Base-by-base conservation (phyloP, 2,113 vertebrate genomes). In the Festucalex cinctus region DNA sequence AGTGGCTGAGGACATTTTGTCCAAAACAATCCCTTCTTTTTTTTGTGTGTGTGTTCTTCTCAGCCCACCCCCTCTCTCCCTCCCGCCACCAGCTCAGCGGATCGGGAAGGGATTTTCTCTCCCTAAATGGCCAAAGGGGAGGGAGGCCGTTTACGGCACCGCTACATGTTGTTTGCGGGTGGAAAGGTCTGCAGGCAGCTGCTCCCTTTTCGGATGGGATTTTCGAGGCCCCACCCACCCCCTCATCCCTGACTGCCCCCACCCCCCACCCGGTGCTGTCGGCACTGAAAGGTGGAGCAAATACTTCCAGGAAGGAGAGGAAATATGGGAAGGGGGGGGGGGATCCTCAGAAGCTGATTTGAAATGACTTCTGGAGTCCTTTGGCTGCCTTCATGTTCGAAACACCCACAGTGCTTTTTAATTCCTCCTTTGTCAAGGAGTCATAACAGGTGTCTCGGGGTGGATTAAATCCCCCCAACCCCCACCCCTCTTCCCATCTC, bases 381-480 rank as follows among this genome's bases (percentile, higher is more conserved):
- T 89, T 77, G 72, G 76, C 78, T 80, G 82, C 82, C 82, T 88
- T 77, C 78, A 71, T 86, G 88, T 85, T 89, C 86, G 88, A 88
- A 89, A 89, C 90, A 89, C 82, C 86, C 84, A 84, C 85, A 83
- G 82, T 81, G 78, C 81, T 88, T 82, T 85, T 82, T 85, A 79
- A 90, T 86, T 89, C 86, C 81, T 88, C 70, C 81, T 85, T 85
- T 88, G 86, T 88, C 85, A 76, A 81, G 86, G 81, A 85, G 83
- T 88, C 88, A 84, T 85, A 89, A 89, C 88, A 88, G 86, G 87
- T 88, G 90, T 90, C 88, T 85, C 65, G 63, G 78, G 81, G 82
- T 79, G 66, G 71, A 63, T 64, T 74, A 75, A 77, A 73, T 57
- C 13, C 58, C 60, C 63, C 49, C 16, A 12, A 1, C 58, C 35